These are phyloP conservation scores for Syngnathus rostellatus DNA, from an alignment of 2,797 vertebrate genomes.

Conservation along the genomic window DNA sequence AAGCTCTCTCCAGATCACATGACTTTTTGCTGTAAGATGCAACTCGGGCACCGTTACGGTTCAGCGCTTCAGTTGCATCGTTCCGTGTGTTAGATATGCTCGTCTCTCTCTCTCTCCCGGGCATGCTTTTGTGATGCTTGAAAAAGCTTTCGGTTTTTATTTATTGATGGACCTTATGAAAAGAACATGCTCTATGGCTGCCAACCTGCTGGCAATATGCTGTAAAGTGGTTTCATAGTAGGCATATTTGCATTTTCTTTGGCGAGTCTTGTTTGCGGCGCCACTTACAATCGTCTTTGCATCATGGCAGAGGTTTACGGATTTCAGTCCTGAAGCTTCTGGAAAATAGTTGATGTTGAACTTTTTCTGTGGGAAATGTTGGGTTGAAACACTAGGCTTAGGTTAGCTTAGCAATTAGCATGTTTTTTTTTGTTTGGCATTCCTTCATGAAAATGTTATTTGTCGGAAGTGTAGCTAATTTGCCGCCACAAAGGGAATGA, in stretches of 20 bases:
- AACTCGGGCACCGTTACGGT: neutral
- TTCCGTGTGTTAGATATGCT: neutral
- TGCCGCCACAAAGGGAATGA: no score
- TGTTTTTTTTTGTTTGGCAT: no score
- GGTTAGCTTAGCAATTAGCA: no score
- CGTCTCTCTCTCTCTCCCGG: neutral
- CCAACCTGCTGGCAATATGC: neutral
- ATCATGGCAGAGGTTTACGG: neutral
- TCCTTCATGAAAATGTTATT: no score
- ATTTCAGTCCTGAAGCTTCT: neutral
- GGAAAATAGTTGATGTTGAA: neutral
- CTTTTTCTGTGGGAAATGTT: neutral
- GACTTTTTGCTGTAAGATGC: neutral
- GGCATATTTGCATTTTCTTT: neutral
- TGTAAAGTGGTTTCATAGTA: neutral
- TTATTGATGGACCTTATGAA: slow-evolving; percentile 3
- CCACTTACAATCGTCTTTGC: neutral
- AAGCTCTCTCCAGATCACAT: neutral
- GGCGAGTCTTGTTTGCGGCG: neutral
- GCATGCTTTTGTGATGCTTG: neutral
- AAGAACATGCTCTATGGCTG: neutral
- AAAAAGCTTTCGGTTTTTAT: neutral
- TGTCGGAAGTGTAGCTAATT: no score
- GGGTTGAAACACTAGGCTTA: no score
- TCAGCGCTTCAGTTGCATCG: neutral